Conservation (phyloP, 2,797 vertebrate species). For the Crypturellus tataupa region DNA sequence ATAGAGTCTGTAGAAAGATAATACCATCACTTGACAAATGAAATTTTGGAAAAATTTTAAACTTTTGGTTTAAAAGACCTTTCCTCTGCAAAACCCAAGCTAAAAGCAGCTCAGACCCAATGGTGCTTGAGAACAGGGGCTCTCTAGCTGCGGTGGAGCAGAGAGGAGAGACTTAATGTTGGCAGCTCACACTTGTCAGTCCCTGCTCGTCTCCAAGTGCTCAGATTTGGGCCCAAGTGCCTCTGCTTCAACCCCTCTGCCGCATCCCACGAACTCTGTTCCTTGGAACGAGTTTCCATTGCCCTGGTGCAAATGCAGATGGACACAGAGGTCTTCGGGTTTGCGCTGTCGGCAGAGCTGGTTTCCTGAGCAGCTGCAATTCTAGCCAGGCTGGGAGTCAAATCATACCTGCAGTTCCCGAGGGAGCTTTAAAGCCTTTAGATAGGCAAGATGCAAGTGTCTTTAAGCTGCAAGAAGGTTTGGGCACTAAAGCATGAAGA, state of each 20-base stretch:
- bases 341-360: background rate
- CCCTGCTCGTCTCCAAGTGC: accelerated
- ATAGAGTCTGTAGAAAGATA: background rate
- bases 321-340: too few relatives aligned
- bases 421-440: background rate
- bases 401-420: background rate
- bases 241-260: background rate
- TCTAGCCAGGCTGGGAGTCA: background rate
- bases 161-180: background rate
- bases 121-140: accelerated
- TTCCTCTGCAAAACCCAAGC: background rate
- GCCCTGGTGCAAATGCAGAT: background rate
- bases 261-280: accelerated
- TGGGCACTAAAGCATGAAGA: accelerated
- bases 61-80: background rate
- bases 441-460: accelerated
- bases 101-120: accelerated
- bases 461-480: background rate
- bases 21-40: background rate
- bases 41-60: background rate
- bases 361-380: background rate
- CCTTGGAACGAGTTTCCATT: background rate
- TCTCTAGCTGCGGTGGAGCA: background rate
- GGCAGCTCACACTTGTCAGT: background rate
- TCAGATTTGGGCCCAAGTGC: background rate